phyloP scores from a whole-genome alignment of 1,140 invertebrate species.

The Ridgeia piscesae region DNA sequence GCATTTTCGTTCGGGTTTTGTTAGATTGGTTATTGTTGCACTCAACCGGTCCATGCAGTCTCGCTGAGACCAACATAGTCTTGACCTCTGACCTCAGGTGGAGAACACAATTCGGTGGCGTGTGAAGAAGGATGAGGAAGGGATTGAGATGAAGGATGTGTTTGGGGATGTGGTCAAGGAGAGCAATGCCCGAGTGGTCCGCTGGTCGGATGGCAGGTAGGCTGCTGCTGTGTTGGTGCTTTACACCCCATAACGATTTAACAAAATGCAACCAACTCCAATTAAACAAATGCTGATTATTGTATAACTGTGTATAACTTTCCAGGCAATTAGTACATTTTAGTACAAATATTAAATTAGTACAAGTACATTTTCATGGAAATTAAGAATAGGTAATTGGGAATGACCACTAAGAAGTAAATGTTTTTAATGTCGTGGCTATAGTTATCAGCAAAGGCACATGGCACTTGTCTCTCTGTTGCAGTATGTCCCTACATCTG shows the following conservation, averaged over 20 bases:
- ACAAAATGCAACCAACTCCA: no score
- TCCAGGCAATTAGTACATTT: no score
- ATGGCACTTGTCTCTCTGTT: conserved; percentile 29
- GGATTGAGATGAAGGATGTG: conserved; percentile 58
- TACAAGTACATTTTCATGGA: no score
- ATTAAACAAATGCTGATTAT: no score
- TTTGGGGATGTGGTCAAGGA: conserved; percentile 78
- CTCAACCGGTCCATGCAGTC: background rate
- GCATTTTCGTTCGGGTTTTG: background rate
- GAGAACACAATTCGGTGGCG: conserved; percentile 98
- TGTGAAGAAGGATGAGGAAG: conserved; percentile 75
- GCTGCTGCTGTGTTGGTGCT: background rate
- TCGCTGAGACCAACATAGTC: background rate
- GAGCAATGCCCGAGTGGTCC: conserved; percentile 92
- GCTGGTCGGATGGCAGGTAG: conserved; percentile 91
- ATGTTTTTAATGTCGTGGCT: no score
- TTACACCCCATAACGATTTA: no score
- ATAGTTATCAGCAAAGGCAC: background rate
- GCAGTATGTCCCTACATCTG: conserved; percentile 91
- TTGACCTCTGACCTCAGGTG: conserved; percentile 61
- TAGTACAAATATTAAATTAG: no score
- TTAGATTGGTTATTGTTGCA: background rate
- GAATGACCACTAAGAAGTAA: no score
- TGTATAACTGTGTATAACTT: no score
- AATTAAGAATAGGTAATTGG: no score